Percentiles rank a stretch among this genome's conserved stretches.
These are phyloP conservation scores for Eupithecia centaureata DNA, from an alignment of 2,888 invertebrate genomes.

Conservation along the genomic window DNA sequence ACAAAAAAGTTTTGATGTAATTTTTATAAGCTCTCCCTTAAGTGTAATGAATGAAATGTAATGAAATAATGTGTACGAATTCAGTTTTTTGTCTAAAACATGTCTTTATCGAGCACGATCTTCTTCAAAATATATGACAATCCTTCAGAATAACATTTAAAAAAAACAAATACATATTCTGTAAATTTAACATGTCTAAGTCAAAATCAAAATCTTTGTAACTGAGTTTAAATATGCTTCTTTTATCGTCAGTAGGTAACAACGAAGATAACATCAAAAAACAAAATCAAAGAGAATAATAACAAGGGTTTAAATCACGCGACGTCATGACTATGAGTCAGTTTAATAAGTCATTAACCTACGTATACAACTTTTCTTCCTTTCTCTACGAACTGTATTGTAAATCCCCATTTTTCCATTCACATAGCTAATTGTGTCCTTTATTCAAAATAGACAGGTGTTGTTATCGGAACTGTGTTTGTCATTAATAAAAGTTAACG, in stretches of 20 bases:
- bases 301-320: background rate
- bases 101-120: no score
- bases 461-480: constrained; percentile 27
- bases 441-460: constrained; percentile 25
- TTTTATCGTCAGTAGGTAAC: background rate
- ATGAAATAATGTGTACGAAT: no score
- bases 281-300: background rate
- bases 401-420: background rate
- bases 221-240: no score
- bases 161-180: no score
- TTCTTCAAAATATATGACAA: no score
- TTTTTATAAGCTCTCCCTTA: no score
- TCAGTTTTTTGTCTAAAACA: no score
- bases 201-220: no score
- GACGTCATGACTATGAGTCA: background rate
- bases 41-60: no score
- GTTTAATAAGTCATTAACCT: background rate
- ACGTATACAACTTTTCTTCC: background rate
- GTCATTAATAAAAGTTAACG: constrained; percentile 45
- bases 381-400: background rate
- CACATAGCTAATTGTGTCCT: constrained; percentile 2
- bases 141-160: no score
- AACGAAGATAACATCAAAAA: background rate
- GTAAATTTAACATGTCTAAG: no score
- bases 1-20: no score